Base-by-base conservation (phyloP, 1,140 invertebrate genomes). In the Drosophila miranda region DNA sequence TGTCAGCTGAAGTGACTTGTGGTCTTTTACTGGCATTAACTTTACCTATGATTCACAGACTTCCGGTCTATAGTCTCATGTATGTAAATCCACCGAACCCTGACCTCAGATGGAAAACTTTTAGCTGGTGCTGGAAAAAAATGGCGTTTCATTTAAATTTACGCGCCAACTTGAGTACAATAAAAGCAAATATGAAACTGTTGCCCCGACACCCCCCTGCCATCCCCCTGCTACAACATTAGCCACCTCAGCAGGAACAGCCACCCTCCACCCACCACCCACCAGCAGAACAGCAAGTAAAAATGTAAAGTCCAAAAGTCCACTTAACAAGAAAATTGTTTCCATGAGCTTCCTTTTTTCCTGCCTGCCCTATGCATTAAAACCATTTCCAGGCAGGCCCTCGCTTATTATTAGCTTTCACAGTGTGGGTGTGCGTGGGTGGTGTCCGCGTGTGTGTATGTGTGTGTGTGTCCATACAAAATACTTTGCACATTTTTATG, bases 401-500 rank as follows among this genome's bases (percentile, higher is more conserved):
- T 54, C 54, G 62, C 71, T 71, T 64, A 67, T 72, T 59, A 73
- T 75, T 75, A 75, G 71, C 71, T 59, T 23, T 16, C 44, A 43
- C 23, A 49, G 49, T 23, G 41, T 74, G 70, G 44, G 42, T 50
- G 59, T 38, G 26, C 41, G 50, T 34, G 42, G 54, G 46, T 46
- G 42, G 30, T 54, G 59, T 38, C n/a, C 26, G 11, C 13, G 8
- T 56, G 26, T n/a, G 7, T 30, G 41, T 16, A 4, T 26, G 21
- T 28, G 8, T 57, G 11, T 46, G 23, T 38, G 11, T 13, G 21
- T 48, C 60, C 49, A 54, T 66, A 67, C 60, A 38, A 58, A 86
- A 81, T 77, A 77, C 73, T 86, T 80, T 86, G 48, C 77, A 77
- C 73, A 86, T 81, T 84, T 84, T 84, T 77, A 86, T 70, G 77